Evolutionary conservation across 2,888 invertebrate species (phyloP).

Genomic region (Rotaria socialis): DNA sequence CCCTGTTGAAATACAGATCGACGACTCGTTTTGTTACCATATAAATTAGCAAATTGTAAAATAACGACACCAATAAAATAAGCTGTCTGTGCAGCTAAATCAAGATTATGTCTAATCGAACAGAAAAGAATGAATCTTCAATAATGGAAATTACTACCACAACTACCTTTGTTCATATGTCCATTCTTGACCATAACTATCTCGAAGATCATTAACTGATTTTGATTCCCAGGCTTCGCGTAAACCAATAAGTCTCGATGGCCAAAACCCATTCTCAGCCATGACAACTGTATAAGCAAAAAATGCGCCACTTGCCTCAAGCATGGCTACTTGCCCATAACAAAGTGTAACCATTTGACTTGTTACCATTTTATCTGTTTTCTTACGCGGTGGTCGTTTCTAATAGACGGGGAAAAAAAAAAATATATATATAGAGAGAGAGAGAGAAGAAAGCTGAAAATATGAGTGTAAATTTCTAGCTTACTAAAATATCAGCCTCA

Average conservation of each 20-base stretch:
- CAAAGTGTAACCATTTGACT: slow-evolving; percentile 43
- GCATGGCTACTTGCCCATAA: slow-evolving; percentile 44
- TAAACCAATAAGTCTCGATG: slow-evolving; percentile 32
- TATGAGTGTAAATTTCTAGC: no score
- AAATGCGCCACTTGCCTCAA: slow-evolving; percentile 44
- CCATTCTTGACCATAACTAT: slow-evolving; percentile 47
- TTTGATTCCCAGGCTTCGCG: slow-evolving; percentile 36
- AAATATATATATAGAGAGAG: background rate
- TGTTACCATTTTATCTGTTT: slow-evolving; percentile 25
- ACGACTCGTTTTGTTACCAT: slow-evolving; percentile 40
- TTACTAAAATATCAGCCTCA: slow-evolving; percentile 44
- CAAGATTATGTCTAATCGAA: slow-evolving; percentile 32
- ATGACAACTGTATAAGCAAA: slow-evolving; percentile 42
- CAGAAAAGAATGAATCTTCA: background rate
- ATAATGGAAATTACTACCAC: background rate
- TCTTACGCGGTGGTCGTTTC: slow-evolving; percentile 36
- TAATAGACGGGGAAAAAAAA: background rate
- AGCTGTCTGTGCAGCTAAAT: slow-evolving; percentile 39
- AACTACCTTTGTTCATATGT: slow-evolving; percentile 38
- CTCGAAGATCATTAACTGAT: slow-evolving; percentile 36
- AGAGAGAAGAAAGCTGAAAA: no score
- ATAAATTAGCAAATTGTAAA: slow-evolving; percentile 40
- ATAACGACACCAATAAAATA: slow-evolving; percentile 43
- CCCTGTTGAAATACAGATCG: slow-evolving; percentile 44
- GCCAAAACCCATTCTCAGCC: slow-evolving; percentile 43